Evolutionary conservation across 2,888 invertebrate genomes (phyloP).

Genomic region (Leucania comma): DNA sequence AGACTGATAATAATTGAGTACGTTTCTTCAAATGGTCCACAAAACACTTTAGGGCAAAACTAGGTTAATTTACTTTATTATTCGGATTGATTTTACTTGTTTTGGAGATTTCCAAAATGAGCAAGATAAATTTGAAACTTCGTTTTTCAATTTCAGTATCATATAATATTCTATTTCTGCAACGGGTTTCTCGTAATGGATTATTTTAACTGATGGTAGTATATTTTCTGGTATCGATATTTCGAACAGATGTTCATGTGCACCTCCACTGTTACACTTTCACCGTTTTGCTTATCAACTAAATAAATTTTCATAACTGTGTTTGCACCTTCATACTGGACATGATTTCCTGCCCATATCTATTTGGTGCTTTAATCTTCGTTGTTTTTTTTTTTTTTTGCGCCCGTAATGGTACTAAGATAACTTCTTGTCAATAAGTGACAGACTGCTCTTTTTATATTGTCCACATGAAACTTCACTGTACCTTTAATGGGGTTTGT

Average conservation of each 20-base stretch:
- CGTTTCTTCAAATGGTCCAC: too few relatives aligned
- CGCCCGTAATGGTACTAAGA: neutral
- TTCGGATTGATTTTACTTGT: too few relatives aligned
- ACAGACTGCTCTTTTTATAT: constrained; percentile 58
- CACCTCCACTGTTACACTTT: constrained; percentile 6
- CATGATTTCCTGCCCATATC: constrained; percentile 35
- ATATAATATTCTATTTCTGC: constrained; percentile 24
- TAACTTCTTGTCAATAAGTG: constrained; percentile 39
- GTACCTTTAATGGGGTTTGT: constrained; percentile 59
- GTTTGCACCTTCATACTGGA: neutral
- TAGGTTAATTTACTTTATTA: neutral
- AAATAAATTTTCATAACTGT: constrained; percentile 16
- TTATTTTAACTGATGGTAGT: constrained; percentile 29
- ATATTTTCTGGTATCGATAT: constrained; percentile 22
- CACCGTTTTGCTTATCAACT: neutral
- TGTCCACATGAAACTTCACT: constrained; percentile 61
- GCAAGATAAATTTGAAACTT: too few relatives aligned
- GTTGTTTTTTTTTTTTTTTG: neutral
- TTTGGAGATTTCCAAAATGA: too few relatives aligned
- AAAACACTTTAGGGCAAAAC: neutral
- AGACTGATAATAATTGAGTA: too few relatives aligned
- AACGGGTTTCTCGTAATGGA: neutral
- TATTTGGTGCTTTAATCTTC: constrained; percentile 34
- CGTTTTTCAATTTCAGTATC: constrained; percentile 27
- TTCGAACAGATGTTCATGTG: constrained; percentile 19